Conservation (phyloP, 2,797 vertebrate species). For the Carcharodon carcharias region DNA sequence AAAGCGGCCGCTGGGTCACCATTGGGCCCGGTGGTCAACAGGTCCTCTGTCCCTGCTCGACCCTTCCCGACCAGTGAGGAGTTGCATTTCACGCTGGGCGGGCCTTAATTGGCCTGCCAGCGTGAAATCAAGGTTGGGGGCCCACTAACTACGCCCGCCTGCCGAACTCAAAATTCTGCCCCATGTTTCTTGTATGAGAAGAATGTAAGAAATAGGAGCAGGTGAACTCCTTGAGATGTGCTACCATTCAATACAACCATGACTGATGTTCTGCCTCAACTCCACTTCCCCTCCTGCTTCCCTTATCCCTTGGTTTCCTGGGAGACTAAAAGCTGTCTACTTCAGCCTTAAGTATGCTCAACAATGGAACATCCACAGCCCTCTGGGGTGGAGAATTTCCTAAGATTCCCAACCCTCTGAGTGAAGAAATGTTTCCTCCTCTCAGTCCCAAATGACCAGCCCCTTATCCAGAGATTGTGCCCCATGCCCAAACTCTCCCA, state of each 20-base stretch:
- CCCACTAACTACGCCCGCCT: too few species aligned
- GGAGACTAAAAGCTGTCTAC: not conserved
- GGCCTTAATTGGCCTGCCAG: too few species aligned
- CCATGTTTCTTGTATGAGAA: not conserved
- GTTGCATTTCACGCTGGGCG: too few species aligned
- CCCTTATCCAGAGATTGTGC: too few species aligned
- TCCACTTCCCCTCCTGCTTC: not conserved
- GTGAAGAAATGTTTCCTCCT: not conserved
- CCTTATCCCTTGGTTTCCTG: not conserved
- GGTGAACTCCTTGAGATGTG: not conserved
- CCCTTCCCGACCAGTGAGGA: too few species aligned
- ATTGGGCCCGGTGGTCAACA: too few species aligned
- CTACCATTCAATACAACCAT: not conserved
- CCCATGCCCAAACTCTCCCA: not conserved
- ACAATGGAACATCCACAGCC: not conserved
- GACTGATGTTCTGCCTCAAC: not conserved
- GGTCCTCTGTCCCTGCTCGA: too few species aligned
- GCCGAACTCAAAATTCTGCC: too few species aligned
- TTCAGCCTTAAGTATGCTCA: not conserved
- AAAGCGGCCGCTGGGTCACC: too few species aligned
- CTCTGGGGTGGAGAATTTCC: too few species aligned
- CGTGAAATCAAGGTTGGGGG: too few species aligned
- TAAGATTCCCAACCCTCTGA: not conserved
- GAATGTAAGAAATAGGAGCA: not conserved
- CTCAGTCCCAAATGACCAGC: too few species aligned